phyloP scores from a whole-genome alignment of 1,140 invertebrate species.

The Chelonus insularis region DNA sequence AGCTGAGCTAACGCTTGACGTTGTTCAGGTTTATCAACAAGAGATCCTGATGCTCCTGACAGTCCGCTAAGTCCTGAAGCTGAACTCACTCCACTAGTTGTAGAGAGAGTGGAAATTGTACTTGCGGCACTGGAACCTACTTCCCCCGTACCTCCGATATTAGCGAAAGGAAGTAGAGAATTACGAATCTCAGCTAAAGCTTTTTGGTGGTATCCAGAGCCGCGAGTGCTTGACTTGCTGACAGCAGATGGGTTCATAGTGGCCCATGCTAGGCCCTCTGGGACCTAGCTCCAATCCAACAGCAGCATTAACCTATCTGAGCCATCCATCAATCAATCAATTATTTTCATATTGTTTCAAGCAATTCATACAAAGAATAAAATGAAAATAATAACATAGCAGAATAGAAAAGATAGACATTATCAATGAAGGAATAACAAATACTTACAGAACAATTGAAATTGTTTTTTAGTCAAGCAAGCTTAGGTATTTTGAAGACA shows the following conservation, averaged over 20 bases:
- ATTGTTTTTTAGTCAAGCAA: constrained; percentile 13
- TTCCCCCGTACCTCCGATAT: constrained; percentile 65
- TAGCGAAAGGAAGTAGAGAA: constrained; percentile 81
- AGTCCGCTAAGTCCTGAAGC: constrained; percentile 69
- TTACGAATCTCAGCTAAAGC: constrained; percentile 86
- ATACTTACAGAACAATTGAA: constrained; percentile 32
- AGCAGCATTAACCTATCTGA: constrained; percentile 59
- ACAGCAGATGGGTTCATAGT: constrained; percentile 71
- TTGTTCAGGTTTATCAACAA: constrained; percentile 54
- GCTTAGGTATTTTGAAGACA: constrained; percentile 13
- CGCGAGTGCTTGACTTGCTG: constrained; percentile 71
- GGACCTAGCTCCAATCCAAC: constrained; percentile 59
- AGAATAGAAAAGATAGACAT: background rate
- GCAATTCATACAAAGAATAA: too few species aligned
- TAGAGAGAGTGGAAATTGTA: constrained; percentile 71
- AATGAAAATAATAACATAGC: too few species aligned
- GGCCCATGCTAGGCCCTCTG: constrained; percentile 68
- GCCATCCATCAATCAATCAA: background rate
- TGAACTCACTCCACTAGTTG: constrained; percentile 69
- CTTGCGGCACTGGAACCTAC: constrained; percentile 75
- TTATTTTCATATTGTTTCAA: too few species aligned
- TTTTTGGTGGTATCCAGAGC: constrained; percentile 84
- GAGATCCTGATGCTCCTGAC: constrained; percentile 54
- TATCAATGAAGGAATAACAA: constrained; percentile 1
- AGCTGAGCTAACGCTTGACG: constrained; percentile 66